These are phyloP conservation scores for Spondyliosoma cantharus DNA, from an alignment of 2,797 vertebrate species.

Conservation along the genomic window DNA sequence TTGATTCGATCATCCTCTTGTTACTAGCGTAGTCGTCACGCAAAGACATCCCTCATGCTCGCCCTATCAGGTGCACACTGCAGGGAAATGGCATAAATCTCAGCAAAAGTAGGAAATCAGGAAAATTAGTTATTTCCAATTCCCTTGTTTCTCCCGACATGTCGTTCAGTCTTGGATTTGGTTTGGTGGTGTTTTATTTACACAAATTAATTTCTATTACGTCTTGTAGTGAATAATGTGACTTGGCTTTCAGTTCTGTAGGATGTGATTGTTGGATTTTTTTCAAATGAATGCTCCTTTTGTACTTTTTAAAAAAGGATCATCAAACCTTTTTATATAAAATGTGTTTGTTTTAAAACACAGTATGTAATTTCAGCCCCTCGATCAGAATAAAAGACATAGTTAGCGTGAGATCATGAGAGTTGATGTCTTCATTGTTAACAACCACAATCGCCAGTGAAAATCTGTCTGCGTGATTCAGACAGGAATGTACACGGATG, in stretches of 20 bases:
- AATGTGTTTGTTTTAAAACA: conserved; percentile 3
- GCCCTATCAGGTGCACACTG: conserved; percentile 71
- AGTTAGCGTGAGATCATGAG: too few relatives aligned
- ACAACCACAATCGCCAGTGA: too few relatives aligned
- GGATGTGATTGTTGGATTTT: neutral
- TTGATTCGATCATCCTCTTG: conserved; percentile 83
- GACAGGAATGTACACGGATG: too few relatives aligned
- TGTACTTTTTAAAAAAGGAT: neutral
- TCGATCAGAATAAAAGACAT: too few relatives aligned
- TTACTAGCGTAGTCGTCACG: conserved; percentile 81
- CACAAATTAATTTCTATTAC: conserved; percentile 44
- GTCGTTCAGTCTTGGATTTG: conserved; percentile 36
- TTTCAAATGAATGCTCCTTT: neutral
- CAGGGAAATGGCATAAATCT: conserved; percentile 71
- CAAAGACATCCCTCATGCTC: conserved; percentile 83
- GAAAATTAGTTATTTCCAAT: conserved; percentile 60
- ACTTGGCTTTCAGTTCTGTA: neutral
- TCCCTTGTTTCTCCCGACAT: conserved; percentile 58
- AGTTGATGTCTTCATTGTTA: too few relatives aligned
- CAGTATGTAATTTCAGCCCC: too few relatives aligned
- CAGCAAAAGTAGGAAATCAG: conserved; percentile 71
- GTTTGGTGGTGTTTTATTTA: conserved; percentile 40
- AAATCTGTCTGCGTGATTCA: too few relatives aligned
- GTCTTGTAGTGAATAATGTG: neutral
- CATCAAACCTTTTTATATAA: neutral